Evolutionary conservation across 2,113 vertebrate species (phyloP), one percentile per base, ranked within the genome.

Genomic region (Rhinopomastus cyanomelas): DNA sequence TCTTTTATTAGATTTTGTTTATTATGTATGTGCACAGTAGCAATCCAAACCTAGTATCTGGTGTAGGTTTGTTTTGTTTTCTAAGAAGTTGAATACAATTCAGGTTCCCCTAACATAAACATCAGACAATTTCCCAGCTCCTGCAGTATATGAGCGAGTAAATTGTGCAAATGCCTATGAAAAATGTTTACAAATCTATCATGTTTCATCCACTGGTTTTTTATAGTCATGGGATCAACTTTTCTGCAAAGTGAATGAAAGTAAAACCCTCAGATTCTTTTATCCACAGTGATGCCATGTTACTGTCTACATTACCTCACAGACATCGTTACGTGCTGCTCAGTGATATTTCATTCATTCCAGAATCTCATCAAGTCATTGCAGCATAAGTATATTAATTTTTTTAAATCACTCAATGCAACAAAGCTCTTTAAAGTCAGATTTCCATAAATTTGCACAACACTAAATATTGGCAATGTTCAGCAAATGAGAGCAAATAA

Each of bases 401-500:
- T 46, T 65, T 2, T 30, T 87, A 94, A 93, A 82, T 59, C 71
- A 81, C 42, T 91, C 69, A 44, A 44, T 85, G 83, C 57, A 56
- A 78, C 77, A 90, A 81, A 95, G 79, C 61, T 96, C 80, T 87
- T 94, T 95, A 95, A 93, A 94, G 81, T 74, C 93, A 92, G 93
- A 93, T 96, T 96, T 89, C 76, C 86, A 88, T 86, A 96, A 83
- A 88, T 95, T 96, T 96, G 56, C 84, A 62, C 78, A 78, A 56
- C 87, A 75, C 88, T 94, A 85, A 94, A 85, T 83, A 75, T 62
- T 79, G 80, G 76, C 80, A 67, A 20, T 92, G 53, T 88, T 94
- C 92, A 88, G 81, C 77, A 94, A 96, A 74, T 81, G 91, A 89
- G 65, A 93, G 59, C 78, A 95, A 96, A 77, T 95, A 95, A 97